phyloP scores from a whole-genome alignment of 30 jellyfish, hydroid and myxozoan species.

The Nemopilema nomurai region DNA sequence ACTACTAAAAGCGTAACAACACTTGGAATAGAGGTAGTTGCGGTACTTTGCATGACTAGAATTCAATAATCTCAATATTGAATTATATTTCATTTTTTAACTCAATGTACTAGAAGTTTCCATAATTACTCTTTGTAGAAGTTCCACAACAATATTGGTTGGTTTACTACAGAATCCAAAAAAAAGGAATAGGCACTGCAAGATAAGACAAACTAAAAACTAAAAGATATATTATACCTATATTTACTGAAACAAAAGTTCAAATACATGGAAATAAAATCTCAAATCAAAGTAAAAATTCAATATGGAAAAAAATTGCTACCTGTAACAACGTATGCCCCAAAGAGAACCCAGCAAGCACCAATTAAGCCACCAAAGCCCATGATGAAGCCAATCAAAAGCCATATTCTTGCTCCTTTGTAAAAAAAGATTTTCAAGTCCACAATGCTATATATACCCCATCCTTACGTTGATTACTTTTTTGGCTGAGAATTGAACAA shows the following conservation, averaged over 20 bases:
- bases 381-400: conserved; percentile 81
- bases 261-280: neutral
- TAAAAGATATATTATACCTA: neutral
- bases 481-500: no score
- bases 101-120: no score
- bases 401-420: conserved; percentile 96
- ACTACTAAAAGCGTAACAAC: no score
- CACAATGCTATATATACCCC: neutral
- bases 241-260: neutral
- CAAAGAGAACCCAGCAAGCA: conserved; percentile 96
- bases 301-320: neutral
- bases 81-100: no score
- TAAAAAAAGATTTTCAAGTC: neutral
- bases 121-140: no score
- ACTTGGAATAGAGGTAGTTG: no score
- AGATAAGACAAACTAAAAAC: conserved; percentile 3
- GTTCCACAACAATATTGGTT: no score
- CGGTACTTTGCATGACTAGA: no score
- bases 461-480: no score
- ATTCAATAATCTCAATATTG: no score
- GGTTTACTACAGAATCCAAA: no score
- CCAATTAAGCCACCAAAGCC: conserved; percentile 98
- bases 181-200: no score
- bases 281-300: neutral
- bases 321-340: conserved; percentile 96